phyloP scores from a whole-genome alignment of 2,113 vertebrate species.

The Platanista minor region DNA sequence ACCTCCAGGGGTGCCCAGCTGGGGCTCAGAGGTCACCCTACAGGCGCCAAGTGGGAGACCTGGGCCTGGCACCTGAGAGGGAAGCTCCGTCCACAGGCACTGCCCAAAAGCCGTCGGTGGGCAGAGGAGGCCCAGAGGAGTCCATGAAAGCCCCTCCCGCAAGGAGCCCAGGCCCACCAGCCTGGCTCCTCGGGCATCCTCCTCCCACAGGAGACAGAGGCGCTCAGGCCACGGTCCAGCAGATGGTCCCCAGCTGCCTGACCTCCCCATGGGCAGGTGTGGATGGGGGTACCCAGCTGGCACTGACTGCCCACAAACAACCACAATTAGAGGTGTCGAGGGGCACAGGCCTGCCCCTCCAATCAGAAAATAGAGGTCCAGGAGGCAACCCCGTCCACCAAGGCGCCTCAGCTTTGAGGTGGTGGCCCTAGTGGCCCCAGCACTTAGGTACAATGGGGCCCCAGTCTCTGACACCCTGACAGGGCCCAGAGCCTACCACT shows the following conservation, averaged over 20 bases:
- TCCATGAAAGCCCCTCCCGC: not conserved
- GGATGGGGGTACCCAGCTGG: accelerated
- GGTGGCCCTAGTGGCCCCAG: not conserved
- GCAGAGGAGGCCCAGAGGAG: not conserved
- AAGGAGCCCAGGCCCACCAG: not conserved
- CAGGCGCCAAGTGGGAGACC: not conserved
- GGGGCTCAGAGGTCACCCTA: not conserved
- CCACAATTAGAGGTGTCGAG: accelerated
- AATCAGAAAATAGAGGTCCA: not conserved
- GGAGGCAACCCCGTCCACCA: not conserved
- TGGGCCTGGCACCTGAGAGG: not conserved
- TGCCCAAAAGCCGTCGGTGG: not conserved
- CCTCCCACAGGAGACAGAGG: accelerated
- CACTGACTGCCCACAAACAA: not conserved
- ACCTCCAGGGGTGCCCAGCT: not conserved
- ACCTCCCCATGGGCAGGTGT: not conserved
- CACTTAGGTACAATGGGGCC: not conserved
- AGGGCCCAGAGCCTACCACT: too few species aligned
- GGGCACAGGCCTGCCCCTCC: not conserved
- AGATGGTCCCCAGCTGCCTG: not conserved
- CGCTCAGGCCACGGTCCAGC: accelerated
- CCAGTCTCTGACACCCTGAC: not conserved
- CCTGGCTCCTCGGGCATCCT: not conserved
- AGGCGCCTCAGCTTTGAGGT: not conserved
- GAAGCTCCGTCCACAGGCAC: too few species aligned